Conservation (phyloP, 2,797 vertebrate species). For the Serranus cabrilla region DNA sequence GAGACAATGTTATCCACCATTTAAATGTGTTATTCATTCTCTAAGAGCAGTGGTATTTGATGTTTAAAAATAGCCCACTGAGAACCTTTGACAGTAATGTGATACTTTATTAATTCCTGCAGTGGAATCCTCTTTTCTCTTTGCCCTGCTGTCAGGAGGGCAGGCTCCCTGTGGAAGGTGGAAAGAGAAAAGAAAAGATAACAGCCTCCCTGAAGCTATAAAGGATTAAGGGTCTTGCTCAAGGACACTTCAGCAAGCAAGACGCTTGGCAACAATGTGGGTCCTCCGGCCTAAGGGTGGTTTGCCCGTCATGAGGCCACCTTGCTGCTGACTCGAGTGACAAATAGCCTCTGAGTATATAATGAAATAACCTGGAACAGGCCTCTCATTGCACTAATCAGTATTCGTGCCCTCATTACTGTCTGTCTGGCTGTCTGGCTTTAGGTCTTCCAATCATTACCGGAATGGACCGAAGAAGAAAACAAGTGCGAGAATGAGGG, state of each 20-base stretch:
- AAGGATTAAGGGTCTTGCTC: conserved; percentile 31
- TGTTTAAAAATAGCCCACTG: conserved; percentile 26
- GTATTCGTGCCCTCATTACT: conserved; percentile 47
- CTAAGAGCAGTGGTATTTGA: neutral
- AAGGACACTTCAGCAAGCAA: conserved; percentile 34
- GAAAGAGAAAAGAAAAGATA: conserved; percentile 1
- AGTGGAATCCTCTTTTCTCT: conserved; percentile 43
- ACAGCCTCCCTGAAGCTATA: conserved; percentile 4
- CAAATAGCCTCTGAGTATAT: conserved; percentile 23
- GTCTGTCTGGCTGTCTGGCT: conserved; percentile 27
- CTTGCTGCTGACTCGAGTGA: conserved; percentile 6
- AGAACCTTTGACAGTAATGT: conserved; percentile 29
- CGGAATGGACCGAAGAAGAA: conserved; percentile 12
- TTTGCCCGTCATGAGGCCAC: conserved; percentile 3
- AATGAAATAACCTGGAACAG: conserved; percentile 41
- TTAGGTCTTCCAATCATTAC: conserved; percentile 38
- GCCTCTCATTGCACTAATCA: conserved; percentile 29
- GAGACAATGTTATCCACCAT: too few species aligned
- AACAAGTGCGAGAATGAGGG: conserved; percentile 32
- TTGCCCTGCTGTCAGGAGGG: conserved; percentile 21
- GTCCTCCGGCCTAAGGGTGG: neutral
- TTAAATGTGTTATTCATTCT: too few species aligned
- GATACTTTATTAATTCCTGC: conserved; percentile 45
- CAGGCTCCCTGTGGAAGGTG: neutral
- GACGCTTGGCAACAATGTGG: neutral